These are phyloP conservation scores for Drosophila anceps DNA, from an alignment of 2,888 invertebrate species.

Conservation along the genomic window DNA sequence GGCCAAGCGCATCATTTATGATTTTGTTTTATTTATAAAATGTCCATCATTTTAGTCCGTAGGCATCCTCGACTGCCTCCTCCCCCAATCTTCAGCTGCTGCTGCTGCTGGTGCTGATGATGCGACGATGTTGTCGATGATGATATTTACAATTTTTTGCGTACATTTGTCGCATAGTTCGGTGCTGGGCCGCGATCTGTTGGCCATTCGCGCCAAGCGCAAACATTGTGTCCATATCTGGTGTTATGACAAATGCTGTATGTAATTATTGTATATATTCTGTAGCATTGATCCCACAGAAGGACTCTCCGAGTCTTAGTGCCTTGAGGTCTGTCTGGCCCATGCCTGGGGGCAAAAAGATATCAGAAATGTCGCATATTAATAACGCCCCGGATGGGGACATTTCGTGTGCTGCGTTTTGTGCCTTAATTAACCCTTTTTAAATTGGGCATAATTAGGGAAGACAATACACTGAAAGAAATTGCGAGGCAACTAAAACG, in stretches of 20 bases:
- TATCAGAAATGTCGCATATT: constrained; percentile 81
- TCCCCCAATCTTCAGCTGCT: not conserved
- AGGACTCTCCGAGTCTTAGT: constrained; percentile 30
- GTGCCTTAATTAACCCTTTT: constrained; percentile 84
- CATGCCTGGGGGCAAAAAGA: constrained; percentile 65
- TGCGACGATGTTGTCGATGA: constrained; percentile 60
- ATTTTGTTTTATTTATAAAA: constrained; percentile 81
- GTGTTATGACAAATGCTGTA: constrained; percentile 82
- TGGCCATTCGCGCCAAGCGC: constrained; percentile 70
- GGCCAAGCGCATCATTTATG: constrained; percentile 68
- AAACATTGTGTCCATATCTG: constrained; percentile 73
- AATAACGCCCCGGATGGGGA: constrained; percentile 78
- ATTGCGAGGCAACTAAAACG: not conserved
- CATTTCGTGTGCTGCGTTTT: constrained; percentile 73
- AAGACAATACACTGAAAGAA: constrained; percentile 58
- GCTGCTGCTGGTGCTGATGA: constrained; percentile 5
- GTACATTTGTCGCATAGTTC: constrained; percentile 74
- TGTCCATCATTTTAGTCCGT: constrained; percentile 62
- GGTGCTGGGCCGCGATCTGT: constrained; percentile 38
- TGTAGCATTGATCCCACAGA: constrained; percentile 47
- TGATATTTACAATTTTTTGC: constrained; percentile 79
- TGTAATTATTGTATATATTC: constrained; percentile 76
- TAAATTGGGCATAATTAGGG: constrained; percentile 83
- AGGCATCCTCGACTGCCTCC: constrained; percentile 14
- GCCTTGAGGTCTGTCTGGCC: not conserved